Percentiles rank a stretch among this genome's conserved stretches.
Conservation (phyloP, 2,113 vertebrate species). For the Lepus americanus region DNA sequence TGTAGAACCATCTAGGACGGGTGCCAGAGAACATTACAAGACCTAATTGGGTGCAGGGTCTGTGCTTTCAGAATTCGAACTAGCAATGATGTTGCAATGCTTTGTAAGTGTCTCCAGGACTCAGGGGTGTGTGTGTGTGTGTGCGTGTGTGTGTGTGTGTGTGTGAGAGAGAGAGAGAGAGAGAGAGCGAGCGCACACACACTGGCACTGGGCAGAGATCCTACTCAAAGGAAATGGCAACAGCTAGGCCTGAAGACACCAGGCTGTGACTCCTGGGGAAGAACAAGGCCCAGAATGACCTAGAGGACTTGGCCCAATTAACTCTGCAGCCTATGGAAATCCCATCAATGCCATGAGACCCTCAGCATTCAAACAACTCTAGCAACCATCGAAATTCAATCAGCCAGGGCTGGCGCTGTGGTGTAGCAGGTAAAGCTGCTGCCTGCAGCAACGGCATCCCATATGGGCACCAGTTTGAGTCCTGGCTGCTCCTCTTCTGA, state of each 20-base stretch:
- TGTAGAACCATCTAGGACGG: background rate
- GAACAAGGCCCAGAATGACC: background rate
- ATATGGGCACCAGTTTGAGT: no score
- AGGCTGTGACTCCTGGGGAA: background rate
- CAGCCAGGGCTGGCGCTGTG: no score
- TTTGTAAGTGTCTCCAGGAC: background rate
- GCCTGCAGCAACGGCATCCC: no score
- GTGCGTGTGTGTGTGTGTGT: background rate
- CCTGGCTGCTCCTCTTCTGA: no score
- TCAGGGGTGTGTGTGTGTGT: background rate
- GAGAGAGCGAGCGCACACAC: background rate
- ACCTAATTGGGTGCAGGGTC: background rate
- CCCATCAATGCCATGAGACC: no score
- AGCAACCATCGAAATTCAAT: background rate
- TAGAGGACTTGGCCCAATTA: conserved; percentile 15
- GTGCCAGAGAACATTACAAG: background rate
- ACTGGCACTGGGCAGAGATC: background rate
- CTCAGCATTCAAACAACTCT: no score
- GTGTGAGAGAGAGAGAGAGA: fast-evolving
- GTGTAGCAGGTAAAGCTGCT: no score
- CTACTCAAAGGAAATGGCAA: background rate
- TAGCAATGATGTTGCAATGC: background rate
- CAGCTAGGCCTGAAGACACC: background rate
- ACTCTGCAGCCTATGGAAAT: background rate
- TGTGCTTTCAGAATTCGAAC: conserved; percentile 41